These are phyloP conservation scores for Pseudococcus jackbeardsleyi DNA, from an alignment of 2,888 invertebrate genomes.

Conservation along the genomic window DNA sequence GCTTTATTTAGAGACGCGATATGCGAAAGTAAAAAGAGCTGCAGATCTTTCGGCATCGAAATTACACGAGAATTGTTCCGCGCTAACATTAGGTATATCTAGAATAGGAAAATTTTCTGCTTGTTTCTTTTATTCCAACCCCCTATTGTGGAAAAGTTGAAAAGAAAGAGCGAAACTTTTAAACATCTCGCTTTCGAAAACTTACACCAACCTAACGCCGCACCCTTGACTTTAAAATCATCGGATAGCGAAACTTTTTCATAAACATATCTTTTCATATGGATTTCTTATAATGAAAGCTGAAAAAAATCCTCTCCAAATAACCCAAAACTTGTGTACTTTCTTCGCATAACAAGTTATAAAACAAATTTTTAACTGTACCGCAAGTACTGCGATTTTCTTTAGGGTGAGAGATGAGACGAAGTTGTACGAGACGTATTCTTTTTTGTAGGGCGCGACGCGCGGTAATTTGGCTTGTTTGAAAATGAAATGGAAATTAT, in stretches of 20 bases:
- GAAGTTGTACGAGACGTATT: neutral
- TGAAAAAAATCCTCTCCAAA: neutral
- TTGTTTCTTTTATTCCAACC: slow-evolving; percentile 7
- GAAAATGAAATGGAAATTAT: neutral
- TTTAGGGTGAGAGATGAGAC: neutral
- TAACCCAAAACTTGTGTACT: slow-evolving; percentile 3
- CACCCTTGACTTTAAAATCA: slow-evolving; percentile 8
- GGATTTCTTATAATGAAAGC: slow-evolving; percentile 8
- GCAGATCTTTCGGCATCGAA: neutral
- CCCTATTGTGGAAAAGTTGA: slow-evolving; percentile 6
- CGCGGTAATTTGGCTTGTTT: neutral
- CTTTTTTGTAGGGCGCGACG: neutral
- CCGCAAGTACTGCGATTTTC: neutral
- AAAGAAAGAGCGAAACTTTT: neutral
- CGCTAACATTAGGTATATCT: neutral
- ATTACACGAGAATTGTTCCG: neutral
- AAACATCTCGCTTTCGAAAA: neutral
- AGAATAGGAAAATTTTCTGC: neutral
- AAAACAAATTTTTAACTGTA: slow-evolving; percentile 4
- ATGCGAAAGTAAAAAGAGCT: neutral
- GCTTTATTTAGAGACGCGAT: neutral
- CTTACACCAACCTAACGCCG: slow-evolving; percentile 7
- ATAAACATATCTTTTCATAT: slow-evolving; percentile 19
- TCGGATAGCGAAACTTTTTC: slow-evolving; percentile 4
- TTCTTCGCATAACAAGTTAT: neutral